A percentile compares a stretch with the other conserved stretches of the same genome.
Conservation (phyloP, 2,888 invertebrate genomes). For the Lamellibrachia columna region DNA sequence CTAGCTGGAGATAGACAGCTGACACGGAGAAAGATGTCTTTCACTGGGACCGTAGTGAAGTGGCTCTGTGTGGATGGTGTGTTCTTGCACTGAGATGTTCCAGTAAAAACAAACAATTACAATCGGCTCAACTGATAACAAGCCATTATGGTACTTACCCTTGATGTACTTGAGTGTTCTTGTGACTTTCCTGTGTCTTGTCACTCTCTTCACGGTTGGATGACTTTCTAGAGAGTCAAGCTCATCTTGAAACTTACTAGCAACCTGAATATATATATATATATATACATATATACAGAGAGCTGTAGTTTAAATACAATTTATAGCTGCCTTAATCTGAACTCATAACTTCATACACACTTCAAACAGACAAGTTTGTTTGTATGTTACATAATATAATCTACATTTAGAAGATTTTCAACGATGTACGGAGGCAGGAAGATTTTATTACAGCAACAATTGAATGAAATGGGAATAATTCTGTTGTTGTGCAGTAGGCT, state of each 20-base stretch:
- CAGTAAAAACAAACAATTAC: neutral
- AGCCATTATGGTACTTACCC: conserved; percentile 44
- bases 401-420: too few species aligned
- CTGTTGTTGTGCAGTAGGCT: too few species aligned
- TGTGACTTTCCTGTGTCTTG: conserved; percentile 59
- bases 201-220: conserved; percentile 58
- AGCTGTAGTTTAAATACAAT: neutral
- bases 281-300: neutral
- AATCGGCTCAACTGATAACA: neutral
- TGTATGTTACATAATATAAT: too few species aligned
- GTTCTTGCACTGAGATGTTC: neutral
- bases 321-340: neutral
- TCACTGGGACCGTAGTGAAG: neutral
- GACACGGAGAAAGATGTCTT: neutral
- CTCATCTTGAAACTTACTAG: conserved; percentile 36
- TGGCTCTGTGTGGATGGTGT: neutral
- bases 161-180: conserved; percentile 55
- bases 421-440: too few species aligned
- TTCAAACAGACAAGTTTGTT: neutral
- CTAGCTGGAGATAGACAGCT: neutral
- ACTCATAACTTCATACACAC: neutral
- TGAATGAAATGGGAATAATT: too few species aligned
- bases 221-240: conserved; percentile 56
- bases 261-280: neutral
- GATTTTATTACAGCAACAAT: too few species aligned